Conservation (phyloP, 2,797 vertebrate species). For the Aselliscus stoliczkanus region DNA sequence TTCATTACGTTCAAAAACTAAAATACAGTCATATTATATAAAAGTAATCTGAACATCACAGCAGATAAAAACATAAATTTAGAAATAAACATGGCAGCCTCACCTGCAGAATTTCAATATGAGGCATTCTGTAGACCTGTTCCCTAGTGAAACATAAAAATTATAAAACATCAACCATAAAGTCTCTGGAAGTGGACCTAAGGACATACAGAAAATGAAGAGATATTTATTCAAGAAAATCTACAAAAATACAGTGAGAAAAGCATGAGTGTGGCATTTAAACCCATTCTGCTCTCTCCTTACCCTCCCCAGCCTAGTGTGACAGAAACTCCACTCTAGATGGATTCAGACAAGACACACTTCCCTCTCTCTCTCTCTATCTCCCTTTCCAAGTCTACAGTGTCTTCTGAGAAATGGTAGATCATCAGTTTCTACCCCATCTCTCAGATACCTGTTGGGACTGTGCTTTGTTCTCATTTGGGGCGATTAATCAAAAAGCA, state of each 20-base stretch:
- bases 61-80: background rate
- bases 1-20: background rate
- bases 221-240: background rate
- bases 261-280: background rate
- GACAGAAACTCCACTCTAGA: background rate
- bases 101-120: background rate
- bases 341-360: background rate
- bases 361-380: background rate
- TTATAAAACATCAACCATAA: background rate
- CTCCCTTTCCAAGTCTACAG: background rate
- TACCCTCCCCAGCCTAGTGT: background rate
- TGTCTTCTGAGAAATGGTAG: background rate
- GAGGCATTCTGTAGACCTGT: background rate
- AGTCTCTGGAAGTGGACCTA: background rate
- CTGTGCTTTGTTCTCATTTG: background rate
- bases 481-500: background rate
- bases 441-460: background rate
- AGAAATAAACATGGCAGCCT: background rate
- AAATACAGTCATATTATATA: background rate
- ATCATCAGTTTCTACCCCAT: background rate
- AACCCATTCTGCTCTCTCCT: background rate
- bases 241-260: background rate
- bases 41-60: background rate
- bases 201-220: background rate
- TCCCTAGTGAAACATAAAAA: background rate